Conservation (phyloP, 2,888 invertebrate genomes). For the Isotomurus palustris region DNA sequence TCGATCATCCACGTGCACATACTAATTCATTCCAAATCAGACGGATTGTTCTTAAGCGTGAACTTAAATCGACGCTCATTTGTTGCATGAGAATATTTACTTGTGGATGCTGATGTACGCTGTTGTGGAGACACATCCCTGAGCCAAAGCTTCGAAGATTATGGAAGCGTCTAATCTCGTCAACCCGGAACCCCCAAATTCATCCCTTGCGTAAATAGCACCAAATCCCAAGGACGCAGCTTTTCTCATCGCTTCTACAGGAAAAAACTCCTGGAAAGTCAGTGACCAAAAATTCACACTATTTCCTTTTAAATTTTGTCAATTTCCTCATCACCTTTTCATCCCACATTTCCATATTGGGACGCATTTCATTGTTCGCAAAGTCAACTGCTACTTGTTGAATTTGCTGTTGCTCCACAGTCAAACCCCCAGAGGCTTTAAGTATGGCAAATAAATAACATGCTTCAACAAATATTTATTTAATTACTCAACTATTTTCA, state of each 20-base stretch:
- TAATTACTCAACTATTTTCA: no score
- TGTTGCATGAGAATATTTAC: constrained; percentile 47
- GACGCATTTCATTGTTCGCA: constrained; percentile 56
- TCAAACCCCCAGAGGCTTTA: constrained; percentile 53
- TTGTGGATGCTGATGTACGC: constrained; percentile 59
- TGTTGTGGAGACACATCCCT: constrained; percentile 57
- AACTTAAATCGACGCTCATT: not conserved
- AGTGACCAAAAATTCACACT: constrained; percentile 11
- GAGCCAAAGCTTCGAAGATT: constrained; percentile 57
- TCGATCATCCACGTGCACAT: constrained; percentile 59
- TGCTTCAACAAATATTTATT: no score
- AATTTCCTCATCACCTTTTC: constrained; percentile 50
- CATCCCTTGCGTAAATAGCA: constrained; percentile 55
- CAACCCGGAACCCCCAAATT: constrained; percentile 55
- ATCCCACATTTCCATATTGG: constrained; percentile 58
- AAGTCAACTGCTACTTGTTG: constrained; percentile 55
- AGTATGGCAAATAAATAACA: no score
- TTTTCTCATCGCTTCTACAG: constrained; percentile 53
- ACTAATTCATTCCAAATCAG: constrained; percentile 45
- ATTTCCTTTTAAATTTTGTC: not conserved
- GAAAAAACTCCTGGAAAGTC: constrained; percentile 49
- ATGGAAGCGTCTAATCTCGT: constrained; percentile 55
- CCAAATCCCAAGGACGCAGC: constrained; percentile 57
- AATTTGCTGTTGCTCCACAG: constrained; percentile 54
- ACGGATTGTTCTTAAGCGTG: not conserved